A percentile compares a stretch with the other conserved stretches of the same genome.
These are phyloP conservation scores for Drosophila repletoides DNA, from an alignment of 1,140 invertebrate species.

Conservation along the genomic window DNA sequence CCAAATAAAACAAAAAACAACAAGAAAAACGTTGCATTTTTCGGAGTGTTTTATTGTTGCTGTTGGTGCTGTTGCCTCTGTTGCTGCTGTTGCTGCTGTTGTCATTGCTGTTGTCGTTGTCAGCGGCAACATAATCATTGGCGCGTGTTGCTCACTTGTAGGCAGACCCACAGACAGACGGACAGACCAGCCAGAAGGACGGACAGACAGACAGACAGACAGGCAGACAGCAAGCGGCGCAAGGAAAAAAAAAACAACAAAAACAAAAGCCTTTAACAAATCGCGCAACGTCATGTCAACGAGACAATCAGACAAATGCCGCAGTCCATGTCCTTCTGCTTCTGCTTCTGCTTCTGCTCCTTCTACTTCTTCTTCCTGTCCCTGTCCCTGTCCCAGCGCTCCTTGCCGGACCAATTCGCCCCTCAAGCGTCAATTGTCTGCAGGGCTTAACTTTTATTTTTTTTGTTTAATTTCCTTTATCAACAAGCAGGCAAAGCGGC, in stretches of 20 bases:
- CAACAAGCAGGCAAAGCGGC: slow-evolving; percentile 51
- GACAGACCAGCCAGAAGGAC: slow-evolving; percentile 17
- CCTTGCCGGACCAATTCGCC: slow-evolving; percentile 12
- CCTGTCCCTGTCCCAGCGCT: background rate
- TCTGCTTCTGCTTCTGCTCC: slow-evolving; percentile 1
- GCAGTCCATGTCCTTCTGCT: background rate
- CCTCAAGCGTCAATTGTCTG: slow-evolving; percentile 76
- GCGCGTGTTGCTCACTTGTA: slow-evolving; percentile 76
- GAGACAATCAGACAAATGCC: slow-evolving; percentile 77
- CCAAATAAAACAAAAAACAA: background rate
- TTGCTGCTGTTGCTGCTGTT: slow-evolving; percentile 15
- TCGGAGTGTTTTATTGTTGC: slow-evolving; percentile 54
- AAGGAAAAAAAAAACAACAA: slow-evolving; percentile 49
- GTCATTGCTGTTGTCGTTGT: slow-evolving; percentile 50
- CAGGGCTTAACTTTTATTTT: slow-evolving; percentile 66
- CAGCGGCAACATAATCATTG: slow-evolving; percentile 74
- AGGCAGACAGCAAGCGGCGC: background rate
- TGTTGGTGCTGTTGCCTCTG: slow-evolving; percentile 19
- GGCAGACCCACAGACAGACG: slow-evolving; percentile 46
- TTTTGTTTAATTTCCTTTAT: slow-evolving; percentile 77
- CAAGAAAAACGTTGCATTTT: slow-evolving; percentile 14
- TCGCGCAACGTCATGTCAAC: slow-evolving; percentile 77
- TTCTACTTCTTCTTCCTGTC: slow-evolving; percentile 2
- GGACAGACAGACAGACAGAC: slow-evolving; percentile 15
- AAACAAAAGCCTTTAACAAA: slow-evolving; percentile 68